A percentile compares a stretch with the other conserved stretches of the same genome.
These are phyloP conservation scores for Cotesia glomerata DNA, from an alignment of 1,140 invertebrate genomes.

Conservation along the genomic window DNA sequence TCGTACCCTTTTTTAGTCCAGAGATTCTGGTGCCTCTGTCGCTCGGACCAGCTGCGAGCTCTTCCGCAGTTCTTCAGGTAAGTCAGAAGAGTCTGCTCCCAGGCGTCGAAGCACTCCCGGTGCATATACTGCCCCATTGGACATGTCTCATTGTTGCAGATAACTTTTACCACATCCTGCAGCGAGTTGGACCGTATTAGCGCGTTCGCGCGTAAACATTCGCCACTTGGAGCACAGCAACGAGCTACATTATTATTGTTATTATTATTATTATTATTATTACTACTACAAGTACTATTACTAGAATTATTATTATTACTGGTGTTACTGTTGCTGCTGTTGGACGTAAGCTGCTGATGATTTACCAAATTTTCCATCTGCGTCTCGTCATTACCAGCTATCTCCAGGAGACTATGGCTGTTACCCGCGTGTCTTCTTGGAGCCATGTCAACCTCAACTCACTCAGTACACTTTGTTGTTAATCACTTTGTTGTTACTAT, in stretches of 20 bases:
- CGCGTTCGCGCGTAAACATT: conserved; percentile 74
- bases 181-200: conserved; percentile 76
- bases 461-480: not conserved
- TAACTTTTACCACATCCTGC: conserved; percentile 83
- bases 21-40: conserved; percentile 90
- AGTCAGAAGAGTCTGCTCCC: conserved; percentile 86
- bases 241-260: conserved; percentile 54
- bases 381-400: conserved; percentile 32
- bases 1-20: conserved; percentile 99
- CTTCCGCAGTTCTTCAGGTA: conserved; percentile 89
- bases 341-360: conserved; percentile 45
- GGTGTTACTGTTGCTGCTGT: conserved; percentile 30
- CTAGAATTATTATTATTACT: too few species aligned
- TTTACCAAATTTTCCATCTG: conserved; percentile 49
- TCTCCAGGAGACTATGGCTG: conserved; percentile 52
- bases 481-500: too few species aligned
- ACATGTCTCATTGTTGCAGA: conserved; percentile 95
- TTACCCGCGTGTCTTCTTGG: conserved; percentile 55
- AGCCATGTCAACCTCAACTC: conserved; percentile 47
- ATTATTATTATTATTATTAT: too few species aligned
- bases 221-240: conserved; percentile 83
- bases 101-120: conserved; percentile 90
- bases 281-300: too few species aligned
- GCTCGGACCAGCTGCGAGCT: conserved; percentile 91
- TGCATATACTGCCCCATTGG: conserved; percentile 90